Evolutionary conservation across 2,113 vertebrate species (phyloP).

Genomic region (Urocitellus parryii): DNA sequence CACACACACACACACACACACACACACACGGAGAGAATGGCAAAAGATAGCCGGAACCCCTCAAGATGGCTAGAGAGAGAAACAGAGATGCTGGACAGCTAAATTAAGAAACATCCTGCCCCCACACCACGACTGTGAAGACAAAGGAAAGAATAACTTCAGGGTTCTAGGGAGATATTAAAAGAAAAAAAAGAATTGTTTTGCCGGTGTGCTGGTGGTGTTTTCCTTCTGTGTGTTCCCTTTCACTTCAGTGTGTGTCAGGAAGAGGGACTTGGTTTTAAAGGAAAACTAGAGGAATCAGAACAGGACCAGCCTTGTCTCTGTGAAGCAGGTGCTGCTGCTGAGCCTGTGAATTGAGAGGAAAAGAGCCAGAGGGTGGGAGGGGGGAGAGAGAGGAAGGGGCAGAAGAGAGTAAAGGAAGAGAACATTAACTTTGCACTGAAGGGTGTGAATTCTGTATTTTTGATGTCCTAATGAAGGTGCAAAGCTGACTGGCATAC

Average conservation of each 20-base stretch:
- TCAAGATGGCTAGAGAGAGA: background rate
- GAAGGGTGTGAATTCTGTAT: constrained; percentile 29
- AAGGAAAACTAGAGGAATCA: constrained; percentile 67
- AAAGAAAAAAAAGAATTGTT: background rate
- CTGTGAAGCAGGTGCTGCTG: constrained; percentile 75
- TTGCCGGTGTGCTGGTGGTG: constrained; percentile 25
- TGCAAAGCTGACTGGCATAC: constrained; percentile 31
- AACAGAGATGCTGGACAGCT: background rate
- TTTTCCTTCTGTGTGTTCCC: constrained; percentile 52
- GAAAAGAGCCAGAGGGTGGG: background rate
- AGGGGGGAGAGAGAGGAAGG: too few species aligned
- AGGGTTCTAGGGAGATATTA: background rate
- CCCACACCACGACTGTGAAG: background rate
- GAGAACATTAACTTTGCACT: constrained; percentile 60
- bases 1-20: background rate
- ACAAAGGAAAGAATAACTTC: constrained; percentile 2
- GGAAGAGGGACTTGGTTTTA: constrained; percentile 69
- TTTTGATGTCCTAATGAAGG: constrained; percentile 20
- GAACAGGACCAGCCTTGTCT: constrained; percentile 80
- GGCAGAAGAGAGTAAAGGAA: background rate
- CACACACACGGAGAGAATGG: background rate
- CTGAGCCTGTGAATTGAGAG: constrained; percentile 52
- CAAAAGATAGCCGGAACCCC: background rate
- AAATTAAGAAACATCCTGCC: constrained; percentile 46
- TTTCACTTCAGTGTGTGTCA: constrained; percentile 53